Conservation (phyloP, 2,113 vertebrate genomes). For the Albula glossodonta region DNA sequence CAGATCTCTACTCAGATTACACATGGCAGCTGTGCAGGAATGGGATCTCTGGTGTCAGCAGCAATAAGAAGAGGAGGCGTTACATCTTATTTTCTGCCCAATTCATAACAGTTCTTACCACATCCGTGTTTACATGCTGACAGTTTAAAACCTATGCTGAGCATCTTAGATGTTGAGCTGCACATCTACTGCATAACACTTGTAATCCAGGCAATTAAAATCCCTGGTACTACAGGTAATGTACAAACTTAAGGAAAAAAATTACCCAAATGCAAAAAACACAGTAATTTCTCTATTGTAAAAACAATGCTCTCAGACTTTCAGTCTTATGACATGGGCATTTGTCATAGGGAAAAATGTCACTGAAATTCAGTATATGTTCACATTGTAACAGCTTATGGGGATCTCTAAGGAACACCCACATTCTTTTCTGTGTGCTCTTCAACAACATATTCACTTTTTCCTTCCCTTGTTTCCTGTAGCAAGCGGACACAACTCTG, state of each 20-base stretch:
- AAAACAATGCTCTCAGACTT: constrained; percentile 20
- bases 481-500: constrained; percentile 2
- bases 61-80: constrained; percentile 7
- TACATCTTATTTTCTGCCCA: constrained; percentile 14
- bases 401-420: not conserved
- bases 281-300: constrained; percentile 15
- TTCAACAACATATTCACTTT: constrained; percentile 27
- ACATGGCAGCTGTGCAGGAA: not conserved
- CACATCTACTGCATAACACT: not conserved
- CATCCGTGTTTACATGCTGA: not conserved
- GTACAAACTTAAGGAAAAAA: not conserved
- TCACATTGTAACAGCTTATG: constrained; percentile 11
- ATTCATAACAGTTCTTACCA: not conserved
- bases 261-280: not conserved
- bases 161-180: not conserved
- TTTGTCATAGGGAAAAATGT: constrained; percentile 1
- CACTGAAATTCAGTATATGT: constrained; percentile 21
- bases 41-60: constrained; percentile 8
- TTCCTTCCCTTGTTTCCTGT: not conserved
- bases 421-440: not conserved
- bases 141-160: constrained; percentile 10
- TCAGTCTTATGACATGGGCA: not conserved
- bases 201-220: not conserved
- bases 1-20: not conserved
- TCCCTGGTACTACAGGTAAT: no score